Evolutionary conservation across 1,140 invertebrate species (phyloP).

Genomic region (Temnothorax nylanderi): DNA sequence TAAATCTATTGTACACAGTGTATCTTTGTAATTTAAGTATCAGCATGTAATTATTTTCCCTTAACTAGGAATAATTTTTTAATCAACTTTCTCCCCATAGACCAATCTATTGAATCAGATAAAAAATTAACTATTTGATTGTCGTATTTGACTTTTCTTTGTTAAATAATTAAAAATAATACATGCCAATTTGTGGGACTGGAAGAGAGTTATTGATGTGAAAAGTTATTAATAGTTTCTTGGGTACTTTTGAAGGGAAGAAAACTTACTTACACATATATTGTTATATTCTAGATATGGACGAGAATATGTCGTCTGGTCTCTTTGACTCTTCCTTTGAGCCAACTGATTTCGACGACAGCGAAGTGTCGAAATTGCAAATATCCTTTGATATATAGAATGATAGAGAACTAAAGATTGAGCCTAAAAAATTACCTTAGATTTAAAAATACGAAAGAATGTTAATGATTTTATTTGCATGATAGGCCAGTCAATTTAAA

Average conservation of each 20-base stretch:
- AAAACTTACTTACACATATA: neutral
- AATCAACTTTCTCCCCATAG: neutral
- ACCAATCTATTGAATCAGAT: neutral
- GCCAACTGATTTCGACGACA: neutral
- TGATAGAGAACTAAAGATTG: neutral
- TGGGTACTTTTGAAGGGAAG: neutral
- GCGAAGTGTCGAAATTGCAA: slow-evolving; percentile 21
- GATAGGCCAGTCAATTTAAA: no score
- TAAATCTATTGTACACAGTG: neutral
- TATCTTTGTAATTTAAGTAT: neutral
- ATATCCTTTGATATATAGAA: slow-evolving; percentile 41
- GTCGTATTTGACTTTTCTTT: neutral
- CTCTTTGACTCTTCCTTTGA: neutral
- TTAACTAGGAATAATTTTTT: slow-evolving; percentile 16
- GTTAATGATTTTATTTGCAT: slow-evolving; percentile 3
- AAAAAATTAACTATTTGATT: neutral
- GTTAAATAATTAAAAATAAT: neutral
- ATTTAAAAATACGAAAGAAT: neutral
- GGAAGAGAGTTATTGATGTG: neutral
- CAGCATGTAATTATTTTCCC: neutral
- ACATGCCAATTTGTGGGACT: neutral
- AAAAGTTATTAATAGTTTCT: slow-evolving; percentile 5
- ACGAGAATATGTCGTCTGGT: neutral
- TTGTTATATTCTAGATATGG: slow-evolving; percentile 9
- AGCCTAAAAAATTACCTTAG: neutral